phyloP scores from a whole-genome alignment of 2,797 vertebrate genomes.

The Anisognathus igniventris region DNA sequence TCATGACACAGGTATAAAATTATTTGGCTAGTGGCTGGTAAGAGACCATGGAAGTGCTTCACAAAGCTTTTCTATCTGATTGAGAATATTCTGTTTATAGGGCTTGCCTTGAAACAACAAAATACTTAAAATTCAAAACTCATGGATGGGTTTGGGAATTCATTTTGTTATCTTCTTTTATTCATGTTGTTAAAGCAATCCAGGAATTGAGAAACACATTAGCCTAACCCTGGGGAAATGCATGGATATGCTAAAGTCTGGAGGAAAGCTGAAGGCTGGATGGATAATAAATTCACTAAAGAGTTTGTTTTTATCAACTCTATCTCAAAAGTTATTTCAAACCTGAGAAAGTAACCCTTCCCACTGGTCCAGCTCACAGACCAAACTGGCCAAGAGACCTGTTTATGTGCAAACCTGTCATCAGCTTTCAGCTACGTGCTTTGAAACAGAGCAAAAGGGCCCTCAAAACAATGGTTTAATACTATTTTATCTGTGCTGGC shows the following conservation, averaged over 20 bases:
- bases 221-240: constrained; percentile 20
- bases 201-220: constrained; percentile 27
- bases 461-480: background rate
- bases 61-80: background rate
- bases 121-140: constrained; percentile 33
- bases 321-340: background rate
- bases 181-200: constrained; percentile 33
- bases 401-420: background rate
- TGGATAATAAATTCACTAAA: constrained; percentile 8
- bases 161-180: background rate
- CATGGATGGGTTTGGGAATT: background rate
- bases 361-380: background rate
- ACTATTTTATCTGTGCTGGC: background rate
- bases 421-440: background rate
- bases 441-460: background rate
- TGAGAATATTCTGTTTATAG: background rate
- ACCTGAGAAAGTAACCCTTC: background rate
- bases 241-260: background rate
- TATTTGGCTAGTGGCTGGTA: background rate
- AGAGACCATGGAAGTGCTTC: background rate
- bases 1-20: background rate
- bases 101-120: background rate
- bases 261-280: background rate
- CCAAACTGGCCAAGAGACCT: background rate
- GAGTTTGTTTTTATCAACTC: background rate